A percentile compares a stretch with the other conserved stretches of the same genome.
phyloP scores from a whole-genome alignment of 2,113 vertebrate species.

The Silurus asotus region DNA sequence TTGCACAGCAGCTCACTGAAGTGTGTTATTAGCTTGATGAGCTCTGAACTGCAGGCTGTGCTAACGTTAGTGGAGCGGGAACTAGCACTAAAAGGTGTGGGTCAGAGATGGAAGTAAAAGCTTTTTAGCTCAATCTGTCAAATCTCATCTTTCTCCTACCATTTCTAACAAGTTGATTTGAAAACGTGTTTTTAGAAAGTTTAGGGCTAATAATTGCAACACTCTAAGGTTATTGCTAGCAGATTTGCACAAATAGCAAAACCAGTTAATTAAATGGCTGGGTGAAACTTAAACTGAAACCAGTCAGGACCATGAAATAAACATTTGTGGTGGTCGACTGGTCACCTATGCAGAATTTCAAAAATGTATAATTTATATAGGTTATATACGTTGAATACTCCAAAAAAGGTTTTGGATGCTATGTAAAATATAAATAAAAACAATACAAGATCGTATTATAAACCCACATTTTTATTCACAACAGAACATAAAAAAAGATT shows the following conservation, averaged over 20 bases:
- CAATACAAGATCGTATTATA: too few species aligned
- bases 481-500: too few species aligned
- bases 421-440: too few species aligned
- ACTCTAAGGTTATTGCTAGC: slow-evolving; percentile 35
- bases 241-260: slow-evolving; percentile 30
- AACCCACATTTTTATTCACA: too few species aligned
- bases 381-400: too few species aligned
- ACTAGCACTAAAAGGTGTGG: neutral
- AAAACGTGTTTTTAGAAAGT: slow-evolving; percentile 36
- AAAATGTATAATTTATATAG: too few species aligned
- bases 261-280: slow-evolving; percentile 21
- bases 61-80: neutral
- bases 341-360: neutral
- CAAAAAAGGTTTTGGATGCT: too few species aligned
- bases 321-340: neutral
- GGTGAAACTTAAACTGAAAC: neutral
- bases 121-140: slow-evolving; percentile 17
- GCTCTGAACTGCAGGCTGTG: neutral
- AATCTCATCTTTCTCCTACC: slow-evolving; percentile 32
- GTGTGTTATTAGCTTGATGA: slow-evolving; percentile 22
- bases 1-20: neutral
- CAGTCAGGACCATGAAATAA: slow-evolving; percentile 6
- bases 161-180: slow-evolving; percentile 20
- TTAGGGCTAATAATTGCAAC: slow-evolving; percentile 44
- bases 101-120: neutral